Conservation (phyloP, 2,113 vertebrate species). For the Clarias gariepinus region DNA sequence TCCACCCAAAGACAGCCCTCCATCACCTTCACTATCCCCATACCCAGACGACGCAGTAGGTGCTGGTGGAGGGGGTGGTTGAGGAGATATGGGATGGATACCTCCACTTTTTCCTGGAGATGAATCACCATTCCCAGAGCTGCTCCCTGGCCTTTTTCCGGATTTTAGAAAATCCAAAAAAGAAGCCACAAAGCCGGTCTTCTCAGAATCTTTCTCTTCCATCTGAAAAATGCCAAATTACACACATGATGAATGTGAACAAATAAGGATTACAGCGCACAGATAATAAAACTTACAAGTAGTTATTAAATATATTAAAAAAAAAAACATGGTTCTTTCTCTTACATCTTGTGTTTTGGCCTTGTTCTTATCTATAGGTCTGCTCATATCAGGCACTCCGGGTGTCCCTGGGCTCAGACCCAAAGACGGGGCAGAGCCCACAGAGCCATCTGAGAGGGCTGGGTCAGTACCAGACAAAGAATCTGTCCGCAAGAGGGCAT, state of each 20-base stretch:
- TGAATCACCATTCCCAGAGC: conserved; percentile 65
- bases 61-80: conserved; percentile 62
- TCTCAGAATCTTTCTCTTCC: conserved; percentile 88
- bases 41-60: conserved; percentile 59
- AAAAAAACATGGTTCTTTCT: conserved; percentile 46
- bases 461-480: conserved; percentile 77
- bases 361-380: conserved; percentile 85
- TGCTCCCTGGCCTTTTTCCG: conserved; percentile 82
- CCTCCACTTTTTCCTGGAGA: conserved; percentile 71
- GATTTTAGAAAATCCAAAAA: conserved; percentile 92
- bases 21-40: conserved; percentile 77
- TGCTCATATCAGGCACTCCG: conserved; percentile 75
- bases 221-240: conserved; percentile 63
- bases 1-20: conserved; percentile 80
- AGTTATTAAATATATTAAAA: not conserved
- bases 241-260: not conserved
- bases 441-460: conserved; percentile 75
- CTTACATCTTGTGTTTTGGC: conserved; percentile 82
- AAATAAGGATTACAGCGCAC: not conserved
- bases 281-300: not conserved
- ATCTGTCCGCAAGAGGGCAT: conserved; percentile 75
- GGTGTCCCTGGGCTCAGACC: conserved; percentile 76
- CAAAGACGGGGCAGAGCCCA: conserved; percentile 75
- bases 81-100: conserved; percentile 69
- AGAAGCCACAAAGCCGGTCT: conserved; percentile 90